These are phyloP conservation scores for Danionella dracula DNA, from an alignment of 2,797 vertebrate species.

Conservation along the genomic window DNA sequence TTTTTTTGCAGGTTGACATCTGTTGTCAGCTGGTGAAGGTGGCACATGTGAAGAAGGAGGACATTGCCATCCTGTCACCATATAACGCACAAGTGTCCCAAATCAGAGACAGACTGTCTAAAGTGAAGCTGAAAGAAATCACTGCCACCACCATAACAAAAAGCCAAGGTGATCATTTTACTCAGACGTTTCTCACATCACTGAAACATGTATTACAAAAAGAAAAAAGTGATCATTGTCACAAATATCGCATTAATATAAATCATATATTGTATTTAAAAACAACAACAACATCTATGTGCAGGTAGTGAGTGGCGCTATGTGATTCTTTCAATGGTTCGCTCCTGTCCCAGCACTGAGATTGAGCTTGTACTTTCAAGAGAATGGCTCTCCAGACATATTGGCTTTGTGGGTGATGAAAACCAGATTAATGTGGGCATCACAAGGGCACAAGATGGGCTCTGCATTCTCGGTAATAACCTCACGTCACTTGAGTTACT, in stretches of 20 bases:
- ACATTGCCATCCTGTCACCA: conserved; percentile 72
- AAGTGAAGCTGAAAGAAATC: conserved; percentile 33
- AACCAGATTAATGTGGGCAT: conserved; percentile 78
- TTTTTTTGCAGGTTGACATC: background rate
- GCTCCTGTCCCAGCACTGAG: conserved; percentile 56
- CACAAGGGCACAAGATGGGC: conserved; percentile 75
- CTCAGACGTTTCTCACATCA: too few relatives aligned
- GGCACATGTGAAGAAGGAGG: conserved; percentile 28
- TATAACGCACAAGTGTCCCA: conserved; percentile 74
- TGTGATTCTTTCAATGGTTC: conserved; percentile 73
- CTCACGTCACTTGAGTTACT: background rate
- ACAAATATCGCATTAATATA: too few relatives aligned
- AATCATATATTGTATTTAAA: too few relatives aligned
- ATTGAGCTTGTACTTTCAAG: conserved; percentile 64
- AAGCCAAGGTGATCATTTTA: conserved; percentile 84
- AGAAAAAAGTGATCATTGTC: too few relatives aligned
- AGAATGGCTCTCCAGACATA: conserved; percentile 66
- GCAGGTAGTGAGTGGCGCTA: conserved; percentile 80
- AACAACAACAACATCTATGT: too few relatives aligned
- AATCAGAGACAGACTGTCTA: conserved; percentile 54
- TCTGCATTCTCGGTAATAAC: conserved; percentile 72
- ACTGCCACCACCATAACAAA: conserved; percentile 75
- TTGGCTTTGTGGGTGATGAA: conserved; percentile 71
- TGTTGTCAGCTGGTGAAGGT: background rate
- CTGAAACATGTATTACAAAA: too few relatives aligned